phyloP scores from a whole-genome alignment of 2,113 vertebrate species.

The Pluvianellus socialis region DNA sequence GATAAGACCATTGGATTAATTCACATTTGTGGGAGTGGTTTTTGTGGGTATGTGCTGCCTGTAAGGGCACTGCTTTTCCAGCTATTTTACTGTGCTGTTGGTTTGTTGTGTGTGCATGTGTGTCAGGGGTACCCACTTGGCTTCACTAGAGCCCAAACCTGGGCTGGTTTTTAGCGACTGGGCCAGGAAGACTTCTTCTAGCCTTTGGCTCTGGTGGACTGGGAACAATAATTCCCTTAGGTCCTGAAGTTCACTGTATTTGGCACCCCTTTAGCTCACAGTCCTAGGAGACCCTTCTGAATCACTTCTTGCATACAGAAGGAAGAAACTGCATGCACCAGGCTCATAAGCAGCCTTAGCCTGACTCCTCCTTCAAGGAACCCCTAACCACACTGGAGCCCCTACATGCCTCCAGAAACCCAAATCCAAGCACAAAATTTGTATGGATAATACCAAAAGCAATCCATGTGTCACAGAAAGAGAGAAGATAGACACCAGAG shows the following conservation, averaged over 20 bases:
- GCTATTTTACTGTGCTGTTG: not conserved
- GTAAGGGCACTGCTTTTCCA: not conserved
- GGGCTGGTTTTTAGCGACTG: not conserved
- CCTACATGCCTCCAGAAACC: not conserved
- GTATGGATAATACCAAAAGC: not conserved
- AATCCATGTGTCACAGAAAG: not conserved
- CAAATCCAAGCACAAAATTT: not conserved
- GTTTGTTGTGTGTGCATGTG: too few species aligned
- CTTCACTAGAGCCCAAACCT: not conserved
- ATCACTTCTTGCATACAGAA: not conserved
- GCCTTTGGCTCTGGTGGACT: not conserved
- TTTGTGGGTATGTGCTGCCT: not conserved
- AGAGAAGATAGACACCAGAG: not conserved
- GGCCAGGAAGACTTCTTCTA: not conserved
- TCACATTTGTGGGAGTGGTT: not conserved
- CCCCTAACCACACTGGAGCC: rapidly evolving
- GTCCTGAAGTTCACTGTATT: not conserved
- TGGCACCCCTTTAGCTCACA: not conserved
- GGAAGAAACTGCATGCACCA: not conserved
- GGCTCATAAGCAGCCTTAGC: not conserved
- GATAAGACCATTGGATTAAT: not conserved
- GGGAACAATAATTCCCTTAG: not conserved
- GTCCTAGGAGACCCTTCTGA: not conserved
- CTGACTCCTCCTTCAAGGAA: not conserved
- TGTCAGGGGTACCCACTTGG: not conserved